A percentile compares a stretch with the other conserved stretches of the same genome.
phyloP scores from a whole-genome alignment of 2,888 invertebrate species.

The Polymixis lichenea region DNA sequence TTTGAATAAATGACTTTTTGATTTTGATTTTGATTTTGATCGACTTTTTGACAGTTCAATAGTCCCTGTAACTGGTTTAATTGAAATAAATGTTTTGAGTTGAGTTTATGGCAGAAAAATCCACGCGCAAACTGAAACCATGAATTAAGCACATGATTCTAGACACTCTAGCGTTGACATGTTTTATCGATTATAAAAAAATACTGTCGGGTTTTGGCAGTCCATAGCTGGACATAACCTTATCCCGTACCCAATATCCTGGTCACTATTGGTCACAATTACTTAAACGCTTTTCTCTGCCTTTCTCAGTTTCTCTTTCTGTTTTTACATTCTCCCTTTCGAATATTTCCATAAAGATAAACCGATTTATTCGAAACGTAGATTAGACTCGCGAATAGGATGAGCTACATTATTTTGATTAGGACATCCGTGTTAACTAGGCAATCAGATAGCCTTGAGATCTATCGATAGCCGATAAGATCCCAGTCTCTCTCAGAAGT shows the following conservation, averaged over 20 bases:
- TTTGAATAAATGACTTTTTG: no score
- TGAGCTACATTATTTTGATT: background rate
- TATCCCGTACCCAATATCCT: background rate
- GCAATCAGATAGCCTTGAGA: background rate
- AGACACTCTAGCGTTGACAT: no score
- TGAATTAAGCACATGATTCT: no score
- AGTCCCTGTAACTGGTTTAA: no score
- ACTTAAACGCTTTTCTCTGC: no score
- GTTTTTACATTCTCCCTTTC: background rate
- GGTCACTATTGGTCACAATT: background rate
- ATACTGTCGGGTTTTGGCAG: no score
- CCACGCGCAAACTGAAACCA: no score
- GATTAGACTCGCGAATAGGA: background rate
- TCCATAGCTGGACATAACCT: background rate
- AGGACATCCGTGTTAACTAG: background rate
- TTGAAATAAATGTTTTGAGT: no score
- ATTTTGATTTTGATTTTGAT: no score
- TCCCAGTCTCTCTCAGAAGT: background rate
- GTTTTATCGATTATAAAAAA: no score
- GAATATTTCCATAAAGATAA: background rate
- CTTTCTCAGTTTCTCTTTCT: background rate
- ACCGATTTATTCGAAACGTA: background rate
- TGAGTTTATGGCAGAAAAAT: no score
- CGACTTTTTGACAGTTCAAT: no score
- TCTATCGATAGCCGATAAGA: slow-evolving; percentile 25